phyloP scores from a whole-genome alignment of 2,113 vertebrate genomes.

The Puntigrus tetrazona region DNA sequence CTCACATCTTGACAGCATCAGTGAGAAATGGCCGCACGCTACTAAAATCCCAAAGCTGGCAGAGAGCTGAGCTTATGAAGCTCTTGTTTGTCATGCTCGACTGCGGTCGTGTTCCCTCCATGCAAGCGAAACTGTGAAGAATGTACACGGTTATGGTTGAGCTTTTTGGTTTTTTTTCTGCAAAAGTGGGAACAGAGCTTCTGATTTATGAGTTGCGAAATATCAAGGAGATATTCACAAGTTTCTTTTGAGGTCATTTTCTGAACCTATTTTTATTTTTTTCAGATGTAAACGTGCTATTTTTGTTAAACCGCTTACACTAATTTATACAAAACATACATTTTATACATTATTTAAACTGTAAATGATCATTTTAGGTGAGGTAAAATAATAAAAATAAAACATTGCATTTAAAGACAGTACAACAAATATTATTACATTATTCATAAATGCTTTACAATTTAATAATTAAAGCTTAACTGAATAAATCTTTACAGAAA shows the following conservation, averaged over 20 bases:
- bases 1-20: slow-evolving; percentile 38
- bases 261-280: neutral
- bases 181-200: neutral
- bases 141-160: neutral
- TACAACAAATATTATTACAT: neutral
- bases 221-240: neutral
- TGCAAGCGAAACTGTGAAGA: slow-evolving; percentile 5
- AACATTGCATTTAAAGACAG: neutral
- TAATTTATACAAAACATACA: no score
- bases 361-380: neutral
- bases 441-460: neutral
- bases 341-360: neutral
- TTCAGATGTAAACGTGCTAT: rapidly evolving
- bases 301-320: neutral
- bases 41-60: slow-evolving; percentile 22
- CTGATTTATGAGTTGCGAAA: neutral
- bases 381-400: neutral
- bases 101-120: slow-evolving; percentile 15
- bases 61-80: neutral
- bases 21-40: slow-evolving; percentile 17
- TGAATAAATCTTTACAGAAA: neutral
- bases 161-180: neutral
- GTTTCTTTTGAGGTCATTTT: neutral
- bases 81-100: slow-evolving; percentile 28
- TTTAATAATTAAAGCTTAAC: neutral